These are phyloP conservation scores for Ochropleura leucogaster DNA, from an alignment of 2,888 invertebrate species.

Conservation along the genomic window DNA sequence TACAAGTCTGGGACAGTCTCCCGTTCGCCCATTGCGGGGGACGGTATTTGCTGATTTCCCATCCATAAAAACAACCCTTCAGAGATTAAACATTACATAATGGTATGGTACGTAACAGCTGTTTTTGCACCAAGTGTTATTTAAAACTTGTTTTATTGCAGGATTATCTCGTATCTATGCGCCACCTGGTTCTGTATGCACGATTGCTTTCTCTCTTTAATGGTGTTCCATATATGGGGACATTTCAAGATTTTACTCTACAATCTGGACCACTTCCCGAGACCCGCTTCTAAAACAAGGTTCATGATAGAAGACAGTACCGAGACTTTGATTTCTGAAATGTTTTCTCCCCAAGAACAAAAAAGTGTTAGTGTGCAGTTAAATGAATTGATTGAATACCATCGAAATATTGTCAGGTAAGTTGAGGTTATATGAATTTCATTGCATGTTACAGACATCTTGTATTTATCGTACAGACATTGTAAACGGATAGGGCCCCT, in stretches of 20 bases:
- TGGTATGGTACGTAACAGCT: neutral
- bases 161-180: constrained; percentile 36
- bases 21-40: too few species aligned
- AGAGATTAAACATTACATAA: too few species aligned
- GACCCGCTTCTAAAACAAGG: constrained; percentile 21
- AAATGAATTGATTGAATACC: constrained; percentile 50
- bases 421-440: constrained; percentile 9
- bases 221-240: constrained; percentile 65
- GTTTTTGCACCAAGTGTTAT: neutral
- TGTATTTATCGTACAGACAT: too few species aligned
- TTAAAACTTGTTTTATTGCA: constrained; percentile 24
- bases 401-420: constrained; percentile 56
- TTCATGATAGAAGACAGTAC: neutral
- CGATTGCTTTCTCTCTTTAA: constrained; percentile 58
- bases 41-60: too few species aligned
- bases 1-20: too few species aligned
- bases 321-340: neutral
- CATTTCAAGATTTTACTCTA: constrained; percentile 64
- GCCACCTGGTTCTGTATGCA: constrained; percentile 47
- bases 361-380: constrained; percentile 33
- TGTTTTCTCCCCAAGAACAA: constrained; percentile 47
- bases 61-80: too few species aligned
- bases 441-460: neutral
- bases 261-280: constrained; percentile 56
- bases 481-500: too few species aligned